phyloP scores from a whole-genome alignment of 2,888 invertebrate genomes.

The Cylloceria caligata region DNA sequence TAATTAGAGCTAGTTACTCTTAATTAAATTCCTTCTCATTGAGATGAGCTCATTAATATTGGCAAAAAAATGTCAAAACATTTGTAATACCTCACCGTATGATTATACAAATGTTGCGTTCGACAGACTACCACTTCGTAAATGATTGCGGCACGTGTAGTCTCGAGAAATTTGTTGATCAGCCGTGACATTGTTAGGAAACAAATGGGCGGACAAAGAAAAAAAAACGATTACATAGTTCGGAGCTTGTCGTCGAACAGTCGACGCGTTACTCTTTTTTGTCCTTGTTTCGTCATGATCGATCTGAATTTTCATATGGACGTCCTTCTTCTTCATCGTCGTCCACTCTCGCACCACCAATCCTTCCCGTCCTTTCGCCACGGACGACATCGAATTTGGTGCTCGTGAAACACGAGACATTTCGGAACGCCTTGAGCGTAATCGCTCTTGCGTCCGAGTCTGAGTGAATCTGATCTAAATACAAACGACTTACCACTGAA shows the following conservation, averaged over 20 bases:
- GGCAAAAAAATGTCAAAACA: neutral
- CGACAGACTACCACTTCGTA: neutral
- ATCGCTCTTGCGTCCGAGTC: constrained; percentile 3
- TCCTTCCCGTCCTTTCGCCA: constrained; percentile 40
- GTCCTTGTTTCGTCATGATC: constrained; percentile 57
- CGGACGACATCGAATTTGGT: constrained; percentile 49
- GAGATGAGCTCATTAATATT: neutral
- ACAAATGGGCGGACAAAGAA: constrained; percentile 31
- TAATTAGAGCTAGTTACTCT: too few species aligned
- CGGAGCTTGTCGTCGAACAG: constrained; percentile 21
- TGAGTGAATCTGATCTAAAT: constrained; percentile 37
- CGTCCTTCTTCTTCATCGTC: constrained; percentile 59
- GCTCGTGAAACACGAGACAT: constrained; percentile 19
- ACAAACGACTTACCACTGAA: constrained; percentile 45
- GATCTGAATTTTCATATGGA: constrained; percentile 46
- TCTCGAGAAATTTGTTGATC: constrained; percentile 43
- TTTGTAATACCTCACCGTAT: neutral
- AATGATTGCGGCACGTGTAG: constrained; percentile 16
- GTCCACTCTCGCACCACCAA: constrained; percentile 22
- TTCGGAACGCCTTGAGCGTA: constrained; percentile 18
- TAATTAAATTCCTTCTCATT: too few species aligned
- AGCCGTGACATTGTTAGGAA: constrained; percentile 59
- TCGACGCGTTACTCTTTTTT: constrained; percentile 19
- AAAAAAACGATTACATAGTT: constrained; percentile 35
- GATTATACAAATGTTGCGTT: constrained; percentile 23